A percentile compares a stretch with the other conserved stretches of the same genome.
phyloP scores from a whole-genome alignment of 2,888 invertebrate genomes.

The Drosophila cognata region DNA sequence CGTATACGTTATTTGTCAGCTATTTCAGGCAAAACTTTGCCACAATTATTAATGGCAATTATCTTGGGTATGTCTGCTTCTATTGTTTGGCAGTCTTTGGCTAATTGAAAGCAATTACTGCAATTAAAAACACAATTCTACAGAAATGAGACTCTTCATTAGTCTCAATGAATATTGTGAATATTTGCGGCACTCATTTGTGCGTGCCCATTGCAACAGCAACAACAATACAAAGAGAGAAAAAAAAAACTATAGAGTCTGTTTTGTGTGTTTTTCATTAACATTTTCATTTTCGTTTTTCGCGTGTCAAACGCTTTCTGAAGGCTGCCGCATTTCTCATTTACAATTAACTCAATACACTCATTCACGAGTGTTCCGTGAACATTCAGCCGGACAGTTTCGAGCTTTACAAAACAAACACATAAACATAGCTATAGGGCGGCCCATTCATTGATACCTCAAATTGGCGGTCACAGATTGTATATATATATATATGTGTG shows the following conservation, averaged over 20 bases:
- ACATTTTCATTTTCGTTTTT: slow-evolving; percentile 65
- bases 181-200: slow-evolving; percentile 15
- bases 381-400: slow-evolving; percentile 11
- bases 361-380: slow-evolving; percentile 15
- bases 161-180: slow-evolving; percentile 3
- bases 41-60: slow-evolving; percentile 46
- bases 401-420: slow-evolving; percentile 5
- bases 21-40: slow-evolving; percentile 44
- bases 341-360: slow-evolving; percentile 32
- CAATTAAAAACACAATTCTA: slow-evolving; percentile 62
- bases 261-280: slow-evolving; percentile 44
- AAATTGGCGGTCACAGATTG: slow-evolving; percentile 61
- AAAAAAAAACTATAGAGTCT: slow-evolving; percentile 1
- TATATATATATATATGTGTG: neutral
- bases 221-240: slow-evolving; percentile 3
- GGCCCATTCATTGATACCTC: slow-evolving; percentile 66
- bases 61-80: slow-evolving; percentile 23
- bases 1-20: slow-evolving; percentile 33
- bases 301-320: slow-evolving; percentile 58
- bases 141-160: slow-evolving; percentile 43
- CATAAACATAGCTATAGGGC: neutral
- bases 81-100: slow-evolving; percentile 36
- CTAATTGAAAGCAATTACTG: slow-evolving; percentile 78
- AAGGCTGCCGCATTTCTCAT: slow-evolving; percentile 41
- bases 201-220: slow-evolving; percentile 14